Evolutionary conservation across 2,888 invertebrate genomes (phyloP).

Genomic region (Scaptomyza reducta): DNA sequence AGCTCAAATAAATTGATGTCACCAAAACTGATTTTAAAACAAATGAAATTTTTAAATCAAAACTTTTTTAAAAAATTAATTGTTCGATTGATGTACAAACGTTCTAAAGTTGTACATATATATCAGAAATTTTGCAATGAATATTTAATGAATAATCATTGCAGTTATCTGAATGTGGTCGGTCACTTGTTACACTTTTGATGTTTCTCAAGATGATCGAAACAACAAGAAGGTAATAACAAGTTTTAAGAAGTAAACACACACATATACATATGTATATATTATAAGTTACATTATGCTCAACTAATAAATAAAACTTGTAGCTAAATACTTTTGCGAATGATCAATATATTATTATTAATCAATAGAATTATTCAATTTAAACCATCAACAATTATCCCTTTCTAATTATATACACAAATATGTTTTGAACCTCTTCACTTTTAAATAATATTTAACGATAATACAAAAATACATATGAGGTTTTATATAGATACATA

Average conservation of each 20-base stretch:
- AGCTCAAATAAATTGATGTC: slow-evolving; percentile 39
- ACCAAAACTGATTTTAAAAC: slow-evolving; percentile 18
- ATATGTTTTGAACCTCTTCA: slow-evolving; percentile 21
- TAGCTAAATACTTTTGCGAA: slow-evolving; percentile 48
- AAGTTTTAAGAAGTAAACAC: slow-evolving; percentile 44
- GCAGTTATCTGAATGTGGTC: slow-evolving; percentile 5
- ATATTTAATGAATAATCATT: slow-evolving; percentile 15
- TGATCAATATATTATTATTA: slow-evolving; percentile 14
- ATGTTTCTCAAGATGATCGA: slow-evolving; percentile 8
- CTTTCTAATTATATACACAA: slow-evolving; percentile 37
- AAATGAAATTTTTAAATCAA: neutral
- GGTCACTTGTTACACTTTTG: slow-evolving; percentile 29
- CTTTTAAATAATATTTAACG: slow-evolving; percentile 38
- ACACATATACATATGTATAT: slow-evolving; percentile 10
- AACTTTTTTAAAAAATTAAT: slow-evolving; percentile 27
- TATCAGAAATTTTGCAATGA: slow-evolving; percentile 17
- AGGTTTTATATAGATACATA: slow-evolving; percentile 10
- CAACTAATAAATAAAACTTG: slow-evolving; percentile 44
- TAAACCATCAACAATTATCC: slow-evolving; percentile 31
- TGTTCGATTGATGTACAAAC: slow-evolving; percentile 31
- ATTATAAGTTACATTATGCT: slow-evolving; percentile 25
- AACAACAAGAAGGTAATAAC: slow-evolving; percentile 28
- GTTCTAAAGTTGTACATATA: too few species aligned
- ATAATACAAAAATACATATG: slow-evolving; percentile 42
- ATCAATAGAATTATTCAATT: slow-evolving; percentile 17